Base-by-base conservation (phyloP, 1,140 invertebrate genomes). In the Dreissena rostriformis region DNA sequence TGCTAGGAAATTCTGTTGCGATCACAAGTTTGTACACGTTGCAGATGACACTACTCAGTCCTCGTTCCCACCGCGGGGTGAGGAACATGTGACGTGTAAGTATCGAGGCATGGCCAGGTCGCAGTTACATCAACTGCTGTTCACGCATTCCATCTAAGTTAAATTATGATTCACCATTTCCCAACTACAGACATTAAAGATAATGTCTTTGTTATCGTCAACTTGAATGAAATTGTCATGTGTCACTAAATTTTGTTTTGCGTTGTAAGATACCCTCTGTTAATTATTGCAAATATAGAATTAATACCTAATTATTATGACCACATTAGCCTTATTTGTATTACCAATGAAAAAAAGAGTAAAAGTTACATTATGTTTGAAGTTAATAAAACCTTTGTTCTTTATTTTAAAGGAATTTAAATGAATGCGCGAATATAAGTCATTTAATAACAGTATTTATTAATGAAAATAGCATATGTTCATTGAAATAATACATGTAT, bases 41-140 rank as follows among this genome's bases (percentile, higher is more conserved):
- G 53, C 28, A 61, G 77, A 79, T 70, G 77, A 79, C 26, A 71
- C 77, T 26, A 79, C 77, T 29, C 77, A 79, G 68, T 71, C 66
- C 14, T 78, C 76, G 26, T 52, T 78, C 26, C 76, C 63, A 39
- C 65, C 63, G 22, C 49, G 68, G 66, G 67, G 49, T 29, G 77
- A 71, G n/a, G 77, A 79, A 49, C 77, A 57, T 63, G 51, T 70
- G 28, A 24, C 77, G 53, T 66, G 77, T 79, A 79, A 79, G 77
- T 79, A 77, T 52, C 29, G 74, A 67, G 15, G 24, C 24, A 67
- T 28, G 66, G 75, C 75, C 67, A 67, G 24, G 51, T 24, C 67
- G 24, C 52, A 28, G 12, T 51, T 52, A 65, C 75, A 67, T 77
- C 39, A 71, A 49, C 68, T 39, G 52, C 52, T 49, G 51, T 67